phyloP scores from a whole-genome alignment of 2,797 vertebrate genomes.

The Mareca penelope region DNA sequence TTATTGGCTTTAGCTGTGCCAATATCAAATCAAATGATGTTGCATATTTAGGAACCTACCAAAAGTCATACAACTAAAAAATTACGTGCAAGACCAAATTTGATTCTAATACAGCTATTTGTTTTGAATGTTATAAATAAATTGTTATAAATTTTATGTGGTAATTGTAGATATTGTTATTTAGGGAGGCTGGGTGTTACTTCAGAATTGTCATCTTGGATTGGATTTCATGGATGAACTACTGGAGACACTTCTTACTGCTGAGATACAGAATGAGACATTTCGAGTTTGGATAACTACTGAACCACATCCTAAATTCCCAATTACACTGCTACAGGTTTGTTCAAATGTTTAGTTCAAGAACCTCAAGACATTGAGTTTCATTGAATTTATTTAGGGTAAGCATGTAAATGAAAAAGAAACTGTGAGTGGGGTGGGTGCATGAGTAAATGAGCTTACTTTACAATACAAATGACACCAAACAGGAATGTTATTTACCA shows the following conservation, averaged over 20 bases:
- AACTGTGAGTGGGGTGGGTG: not conserved
- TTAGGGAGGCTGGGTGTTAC: constrained; percentile 87
- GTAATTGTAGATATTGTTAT: not conserved
- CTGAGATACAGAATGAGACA: constrained; percentile 75
- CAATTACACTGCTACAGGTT: constrained; percentile 87
- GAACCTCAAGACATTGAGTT: not conserved
- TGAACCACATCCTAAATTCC: constrained; percentile 82
- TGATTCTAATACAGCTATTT: not conserved
- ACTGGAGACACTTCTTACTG: constrained; percentile 76
- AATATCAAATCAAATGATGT: not conserved
- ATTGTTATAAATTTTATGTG: not conserved
- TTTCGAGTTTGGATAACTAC: constrained; percentile 89
- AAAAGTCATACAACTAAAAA: not conserved
- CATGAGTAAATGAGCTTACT: not conserved
- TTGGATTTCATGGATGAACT: constrained; percentile 88
- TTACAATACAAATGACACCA: not conserved
- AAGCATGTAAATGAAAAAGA: not conserved
- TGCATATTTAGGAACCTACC: not conserved
- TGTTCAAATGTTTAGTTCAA: constrained; percentile 26
- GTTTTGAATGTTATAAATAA: not conserved
- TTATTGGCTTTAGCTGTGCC: not conserved
- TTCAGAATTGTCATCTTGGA: constrained; percentile 88
- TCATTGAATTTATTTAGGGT: not conserved
- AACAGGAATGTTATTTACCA: not conserved
- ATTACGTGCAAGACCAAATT: not conserved